Percentiles rank a stretch among this genome's conserved stretches.
Evolutionary conservation across 1,140 invertebrate species (phyloP).

Genomic region (Conus betulinus): DNA sequence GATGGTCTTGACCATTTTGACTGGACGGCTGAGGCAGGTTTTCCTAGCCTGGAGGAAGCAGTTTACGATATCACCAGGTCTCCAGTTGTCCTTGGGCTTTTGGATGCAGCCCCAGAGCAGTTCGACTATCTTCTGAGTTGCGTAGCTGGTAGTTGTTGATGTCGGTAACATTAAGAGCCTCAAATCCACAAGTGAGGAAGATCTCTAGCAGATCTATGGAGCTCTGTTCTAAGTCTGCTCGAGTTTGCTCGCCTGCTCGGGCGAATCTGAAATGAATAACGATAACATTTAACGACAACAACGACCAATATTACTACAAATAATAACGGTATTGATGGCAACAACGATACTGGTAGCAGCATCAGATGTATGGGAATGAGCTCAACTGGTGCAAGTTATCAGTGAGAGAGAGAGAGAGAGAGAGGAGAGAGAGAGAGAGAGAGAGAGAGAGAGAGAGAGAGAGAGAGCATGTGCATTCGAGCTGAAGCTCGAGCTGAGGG

Average conservation of each 20-base stretch:
- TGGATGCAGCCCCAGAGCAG: slow-evolving; percentile 25
- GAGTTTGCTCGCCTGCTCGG: neutral
- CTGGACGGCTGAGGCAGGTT: slow-evolving; percentile 31
- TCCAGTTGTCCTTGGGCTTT: neutral
- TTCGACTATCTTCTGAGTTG: slow-evolving; percentile 14
- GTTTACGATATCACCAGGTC: neutral
- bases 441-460: too few relatives aligned
- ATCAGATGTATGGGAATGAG: too few relatives aligned
- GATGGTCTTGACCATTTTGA: slow-evolving; percentile 46
- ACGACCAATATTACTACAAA: neutral
- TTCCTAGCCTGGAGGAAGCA: slow-evolving; percentile 34
- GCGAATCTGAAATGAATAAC: neutral
- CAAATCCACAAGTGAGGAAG: slow-evolving; percentile 37
- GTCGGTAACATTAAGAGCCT: slow-evolving; percentile 26
- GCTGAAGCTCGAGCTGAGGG: too few relatives aligned
- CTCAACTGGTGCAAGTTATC: too few relatives aligned
- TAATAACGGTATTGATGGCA: neutral
- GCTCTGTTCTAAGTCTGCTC: neutral
- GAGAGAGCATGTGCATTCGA: too few relatives aligned
- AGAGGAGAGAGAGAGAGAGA: too few relatives aligned
- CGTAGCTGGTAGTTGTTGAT: slow-evolving; percentile 36
- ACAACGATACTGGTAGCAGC: too few relatives aligned
- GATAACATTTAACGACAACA: neutral
- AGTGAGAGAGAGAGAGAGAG: too few relatives aligned
- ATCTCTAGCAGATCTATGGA: slow-evolving; percentile 13